Evolutionary conservation across 2,113 vertebrate species (phyloP).

Genomic region (Psittacus erithacus): DNA sequence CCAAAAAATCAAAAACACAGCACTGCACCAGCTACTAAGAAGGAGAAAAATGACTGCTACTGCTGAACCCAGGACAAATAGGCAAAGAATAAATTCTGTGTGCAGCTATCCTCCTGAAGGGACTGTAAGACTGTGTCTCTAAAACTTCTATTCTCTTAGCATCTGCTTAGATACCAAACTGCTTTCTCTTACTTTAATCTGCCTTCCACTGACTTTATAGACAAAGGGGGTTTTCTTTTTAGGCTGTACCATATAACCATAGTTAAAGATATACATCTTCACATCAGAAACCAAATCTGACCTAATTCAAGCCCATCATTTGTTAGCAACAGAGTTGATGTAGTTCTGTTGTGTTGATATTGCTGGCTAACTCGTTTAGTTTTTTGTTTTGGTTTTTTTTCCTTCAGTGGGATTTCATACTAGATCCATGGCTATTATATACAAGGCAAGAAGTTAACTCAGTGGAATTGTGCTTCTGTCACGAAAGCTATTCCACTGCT

Average conservation of each 20-base stretch:
- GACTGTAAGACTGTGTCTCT: background rate
- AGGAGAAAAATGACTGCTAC: no score
- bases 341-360: background rate
- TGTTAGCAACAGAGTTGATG: background rate
- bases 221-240: background rate
- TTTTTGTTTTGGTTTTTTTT: background rate
- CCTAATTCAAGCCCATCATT: background rate
- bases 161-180: background rate
- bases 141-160: background rate
- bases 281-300: background rate
- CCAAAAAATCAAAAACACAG: no score
- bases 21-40: no score
- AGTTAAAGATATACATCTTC: background rate
- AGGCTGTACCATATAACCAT: background rate
- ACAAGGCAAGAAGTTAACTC: background rate
- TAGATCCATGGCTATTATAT: background rate
- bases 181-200: background rate
- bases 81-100: background rate
- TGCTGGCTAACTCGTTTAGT: background rate
- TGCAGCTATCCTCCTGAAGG: background rate
- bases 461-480: background rate
- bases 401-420: background rate
- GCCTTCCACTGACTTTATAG: background rate
- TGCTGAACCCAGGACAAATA: background rate
- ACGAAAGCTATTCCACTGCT: background rate